These are phyloP conservation scores for Liasis olivaceus DNA, from an alignment of 2,797 vertebrate species.

Conservation along the genomic window DNA sequence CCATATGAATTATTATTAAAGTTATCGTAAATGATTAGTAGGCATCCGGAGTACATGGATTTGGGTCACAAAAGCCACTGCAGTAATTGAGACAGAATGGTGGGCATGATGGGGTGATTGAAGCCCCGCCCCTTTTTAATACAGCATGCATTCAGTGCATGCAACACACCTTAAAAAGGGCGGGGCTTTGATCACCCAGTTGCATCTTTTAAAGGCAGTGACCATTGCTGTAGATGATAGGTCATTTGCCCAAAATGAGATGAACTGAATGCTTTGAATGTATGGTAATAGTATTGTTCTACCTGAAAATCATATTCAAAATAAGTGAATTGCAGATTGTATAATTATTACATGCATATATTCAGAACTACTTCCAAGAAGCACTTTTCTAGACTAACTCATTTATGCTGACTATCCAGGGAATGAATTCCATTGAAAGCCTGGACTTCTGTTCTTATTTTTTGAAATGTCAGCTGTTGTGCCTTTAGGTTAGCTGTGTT, in stretches of 20 bases:
- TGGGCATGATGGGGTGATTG: neutral
- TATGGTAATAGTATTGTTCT: neutral
- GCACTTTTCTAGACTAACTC: neutral
- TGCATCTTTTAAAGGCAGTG: neutral
- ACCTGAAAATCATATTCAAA: neutral
- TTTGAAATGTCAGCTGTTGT: neutral
- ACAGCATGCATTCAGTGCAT: neutral
- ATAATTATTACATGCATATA: neutral
- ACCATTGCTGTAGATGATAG: neutral
- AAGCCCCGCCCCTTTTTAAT: neutral
- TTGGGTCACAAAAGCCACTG: neutral
- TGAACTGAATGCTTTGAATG: neutral
- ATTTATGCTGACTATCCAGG: neutral
- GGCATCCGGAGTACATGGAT: neutral
- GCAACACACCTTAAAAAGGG: neutral
- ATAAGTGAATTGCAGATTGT: neutral
- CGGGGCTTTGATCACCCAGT: neutral
- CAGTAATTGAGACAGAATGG: neutral
- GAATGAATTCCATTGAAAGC: neutral
- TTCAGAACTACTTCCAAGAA: neutral
- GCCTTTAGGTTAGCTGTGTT: neutral
- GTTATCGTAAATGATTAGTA: neutral
- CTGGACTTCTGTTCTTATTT: neutral
- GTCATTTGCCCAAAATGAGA: neutral
- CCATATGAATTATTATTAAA: neutral